phyloP scores from a whole-genome alignment of 2,797 vertebrate genomes.

The Sebastes hubbsi region DNA sequence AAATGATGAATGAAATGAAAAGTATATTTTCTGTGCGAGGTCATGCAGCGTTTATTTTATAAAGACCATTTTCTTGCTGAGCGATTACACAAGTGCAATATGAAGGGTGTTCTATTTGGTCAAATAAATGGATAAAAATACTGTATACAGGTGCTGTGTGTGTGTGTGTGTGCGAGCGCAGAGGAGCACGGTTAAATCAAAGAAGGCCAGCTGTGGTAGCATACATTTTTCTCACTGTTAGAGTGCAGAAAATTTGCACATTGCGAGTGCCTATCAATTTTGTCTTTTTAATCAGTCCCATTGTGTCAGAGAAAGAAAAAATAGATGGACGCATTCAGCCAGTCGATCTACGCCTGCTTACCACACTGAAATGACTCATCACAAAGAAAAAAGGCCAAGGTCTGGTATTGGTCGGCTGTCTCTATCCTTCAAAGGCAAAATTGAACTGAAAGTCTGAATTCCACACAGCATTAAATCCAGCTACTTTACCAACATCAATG shows the following conservation, averaged over 20 bases:
- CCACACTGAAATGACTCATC: conserved; percentile 29
- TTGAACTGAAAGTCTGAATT: conserved; percentile 1
- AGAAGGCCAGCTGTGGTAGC: conserved; percentile 37
- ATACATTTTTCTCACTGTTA: conserved; percentile 27
- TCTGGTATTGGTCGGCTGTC: neutral
- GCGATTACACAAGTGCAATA: conserved; percentile 22
- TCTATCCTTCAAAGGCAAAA: conserved; percentile 6
- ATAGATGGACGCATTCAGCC: conserved; percentile 41
- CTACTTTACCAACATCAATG: neutral
- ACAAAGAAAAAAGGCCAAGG: neutral
- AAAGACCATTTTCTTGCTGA: conserved; percentile 25
- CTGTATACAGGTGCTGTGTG: neutral
- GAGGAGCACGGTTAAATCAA: conserved; percentile 26
- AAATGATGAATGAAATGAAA: neutral
- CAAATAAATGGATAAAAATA: conserved; percentile 47
- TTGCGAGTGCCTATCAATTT: conserved; percentile 59
- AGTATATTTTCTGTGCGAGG: conserved; percentile 7
- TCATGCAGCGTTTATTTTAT: conserved; percentile 17
- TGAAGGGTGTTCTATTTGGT: conserved; percentile 23
- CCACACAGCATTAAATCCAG: neutral
- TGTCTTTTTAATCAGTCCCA: conserved; percentile 77
- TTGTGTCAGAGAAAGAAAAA: conserved; percentile 60
- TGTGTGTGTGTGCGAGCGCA: neutral
- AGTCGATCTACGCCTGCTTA: neutral
- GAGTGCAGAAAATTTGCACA: conserved; percentile 58